Conservation (phyloP, 2,113 vertebrate species). For the Gadus macrocephalus region DNA sequence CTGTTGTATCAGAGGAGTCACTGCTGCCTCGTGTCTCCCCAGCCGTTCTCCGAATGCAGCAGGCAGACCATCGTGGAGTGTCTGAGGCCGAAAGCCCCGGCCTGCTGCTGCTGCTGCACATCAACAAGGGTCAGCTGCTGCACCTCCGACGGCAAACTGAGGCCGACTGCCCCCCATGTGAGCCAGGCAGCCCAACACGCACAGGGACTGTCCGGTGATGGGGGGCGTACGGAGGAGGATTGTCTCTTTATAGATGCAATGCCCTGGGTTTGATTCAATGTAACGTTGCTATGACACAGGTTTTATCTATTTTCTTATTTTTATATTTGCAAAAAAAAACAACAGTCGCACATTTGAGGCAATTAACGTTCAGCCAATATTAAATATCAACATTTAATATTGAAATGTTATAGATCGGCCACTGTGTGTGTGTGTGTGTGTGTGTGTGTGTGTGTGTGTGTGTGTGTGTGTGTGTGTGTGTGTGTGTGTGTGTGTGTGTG, state of each 20-base stretch:
- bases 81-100: conserved; percentile 79
- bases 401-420: background rate
- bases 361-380: too few species aligned
- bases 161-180: conserved; percentile 82
- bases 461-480: background rate
- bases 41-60: conserved; percentile 95
- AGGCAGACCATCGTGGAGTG: conserved; percentile 87
- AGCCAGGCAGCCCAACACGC: conserved; percentile 7
- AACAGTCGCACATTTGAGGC: too few species aligned
- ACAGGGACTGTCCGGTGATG: too few species aligned
- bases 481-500: background rate
- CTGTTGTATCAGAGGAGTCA: too few species aligned
- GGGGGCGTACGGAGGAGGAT: too few species aligned
- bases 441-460: background rate
- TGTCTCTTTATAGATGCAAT: too few species aligned
- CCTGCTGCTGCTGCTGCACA: conserved; percentile 91
- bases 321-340: too few species aligned
- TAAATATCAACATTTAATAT: too few species aligned
- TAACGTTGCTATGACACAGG: too few species aligned
- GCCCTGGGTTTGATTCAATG: too few species aligned
- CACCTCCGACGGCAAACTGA: conserved; percentile 77
- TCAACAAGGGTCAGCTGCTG: conserved; percentile 83
- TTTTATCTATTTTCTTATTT: too few species aligned
- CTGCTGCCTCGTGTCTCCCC: background rate
- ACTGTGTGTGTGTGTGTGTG: background rate